phyloP scores from a whole-genome alignment of 2,797 vertebrate genomes.

The Ceryle rudis region DNA sequence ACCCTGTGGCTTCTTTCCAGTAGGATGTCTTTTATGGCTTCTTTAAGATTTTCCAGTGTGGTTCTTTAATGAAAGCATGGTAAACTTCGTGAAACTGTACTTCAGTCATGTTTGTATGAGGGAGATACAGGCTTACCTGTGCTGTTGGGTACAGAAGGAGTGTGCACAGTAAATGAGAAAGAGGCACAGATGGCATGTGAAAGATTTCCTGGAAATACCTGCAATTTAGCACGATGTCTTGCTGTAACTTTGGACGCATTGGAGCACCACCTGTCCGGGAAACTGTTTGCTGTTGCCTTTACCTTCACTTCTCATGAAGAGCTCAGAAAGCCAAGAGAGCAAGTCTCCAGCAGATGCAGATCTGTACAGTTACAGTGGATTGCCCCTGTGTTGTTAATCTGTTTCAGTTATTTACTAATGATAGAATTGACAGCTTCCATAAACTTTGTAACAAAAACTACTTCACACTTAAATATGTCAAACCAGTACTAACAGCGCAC shows the following conservation, averaged over 20 bases:
- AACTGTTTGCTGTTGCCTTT: background rate
- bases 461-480: background rate
- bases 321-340: background rate
- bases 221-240: background rate
- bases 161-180: background rate
- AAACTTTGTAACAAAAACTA: background rate
- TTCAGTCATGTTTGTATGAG: background rate
- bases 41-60: slow-evolving; percentile 50
- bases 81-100: slow-evolving; percentile 6
- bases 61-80: slow-evolving; percentile 24
- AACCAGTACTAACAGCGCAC: background rate
- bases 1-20: slow-evolving; percentile 38
- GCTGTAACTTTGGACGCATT: background rate
- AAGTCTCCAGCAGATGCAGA: background rate
- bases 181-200: background rate
- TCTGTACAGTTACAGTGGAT: background rate
- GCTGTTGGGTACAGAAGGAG: slow-evolving; percentile 10
- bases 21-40: background rate
- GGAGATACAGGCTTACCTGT: background rate
- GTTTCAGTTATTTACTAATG: background rate
- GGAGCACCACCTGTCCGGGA: background rate
- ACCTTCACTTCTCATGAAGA: background rate
- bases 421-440: background rate
- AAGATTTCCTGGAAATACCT: slow-evolving; percentile 28
- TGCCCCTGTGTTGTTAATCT: background rate